Conservation (phyloP, 2,113 vertebrate genomes). For the Corydoras sp. region DNA sequence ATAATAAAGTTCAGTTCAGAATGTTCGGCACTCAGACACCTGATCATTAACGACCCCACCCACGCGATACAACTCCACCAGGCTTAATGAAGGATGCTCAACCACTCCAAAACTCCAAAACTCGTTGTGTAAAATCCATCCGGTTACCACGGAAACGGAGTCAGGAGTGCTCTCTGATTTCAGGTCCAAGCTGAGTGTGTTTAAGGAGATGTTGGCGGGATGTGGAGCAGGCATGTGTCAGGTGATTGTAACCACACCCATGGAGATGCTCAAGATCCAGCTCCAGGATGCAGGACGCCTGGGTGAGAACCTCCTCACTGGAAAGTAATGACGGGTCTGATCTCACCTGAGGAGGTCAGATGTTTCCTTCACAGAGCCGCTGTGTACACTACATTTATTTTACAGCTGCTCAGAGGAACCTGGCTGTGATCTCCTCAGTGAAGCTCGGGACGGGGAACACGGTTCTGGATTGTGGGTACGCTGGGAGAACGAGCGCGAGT, state of each 20-base stretch:
- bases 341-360: too few relatives aligned
- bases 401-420: slow-evolving; percentile 66
- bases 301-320: slow-evolving; percentile 48
- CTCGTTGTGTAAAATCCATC: neutral
- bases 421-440: slow-evolving; percentile 51
- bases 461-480: slow-evolving; percentile 65
- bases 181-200: slow-evolving; percentile 62
- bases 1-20: too few relatives aligned
- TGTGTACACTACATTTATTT: slow-evolving; percentile 1
- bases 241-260: slow-evolving; percentile 73
- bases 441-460: slow-evolving; percentile 61
- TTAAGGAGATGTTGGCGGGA: slow-evolving; percentile 76
- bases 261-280: slow-evolving; percentile 83
- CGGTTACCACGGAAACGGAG: neutral
- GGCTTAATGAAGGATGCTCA: too few relatives aligned
- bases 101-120: neutral
- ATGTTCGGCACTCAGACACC: too few relatives aligned
- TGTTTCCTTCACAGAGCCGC: too few relatives aligned
- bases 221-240: slow-evolving; percentile 78
- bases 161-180: slow-evolving; percentile 1
- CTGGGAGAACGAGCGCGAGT: slow-evolving; percentile 46
- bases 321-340: neutral
- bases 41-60: too few relatives aligned
- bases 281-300: slow-evolving; percentile 76
- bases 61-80: too few relatives aligned